Evolutionary conservation across 2,797 vertebrate genomes (phyloP), one percentile per base, ranked within the genome.

Genomic region (Bothrops alternatus): DNA sequence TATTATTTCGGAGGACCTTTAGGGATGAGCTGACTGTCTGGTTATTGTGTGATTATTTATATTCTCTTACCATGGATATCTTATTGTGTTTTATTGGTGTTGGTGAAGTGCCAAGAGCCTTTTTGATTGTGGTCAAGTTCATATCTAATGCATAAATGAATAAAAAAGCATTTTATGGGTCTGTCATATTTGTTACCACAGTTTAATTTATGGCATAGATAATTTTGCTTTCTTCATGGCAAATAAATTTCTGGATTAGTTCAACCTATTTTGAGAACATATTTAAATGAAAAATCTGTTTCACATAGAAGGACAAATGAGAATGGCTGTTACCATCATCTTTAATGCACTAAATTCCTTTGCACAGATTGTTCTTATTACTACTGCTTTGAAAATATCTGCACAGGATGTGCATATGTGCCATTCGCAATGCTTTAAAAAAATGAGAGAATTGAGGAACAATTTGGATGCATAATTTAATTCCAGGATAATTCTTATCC

Each of bases 291-390:
- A 97, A 91, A 98, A 98, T 98, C 97, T 98, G 98, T 97, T 98
- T 98, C 96, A 93, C 97, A 98, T 98, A 97, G 97, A 96, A 97
- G 96, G 97, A 98, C 97, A 98, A 98, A 98, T 96, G 96, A 97
- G 96, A 97, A 97, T 93, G 96, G 96, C 93, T 96, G 91, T 96
- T 96, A 94, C 96, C 96, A 95, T 96, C 95, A 93, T 97, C 96
- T 96, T 97, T 97, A 97, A 96, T 96, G 96, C 32, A 90, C 96
- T 96, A 93, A 95, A 97, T 98, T 98, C 97, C 96, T 97, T 53
- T 42, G 96, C 94, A 96, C 97, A 97, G 97, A 96, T 96, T 97
- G 97, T 97, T 98, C 97, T 97, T 92, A 96, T 98, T 98, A 97
- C 90, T 94, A 0, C 91, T 95, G 86, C 96, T 97, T 93, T 32